A percentile compares a stretch with the other conserved stretches of the same genome.
Conservation (phyloP, 2,797 vertebrate genomes). For the Eulemur coronatus region DNA sequence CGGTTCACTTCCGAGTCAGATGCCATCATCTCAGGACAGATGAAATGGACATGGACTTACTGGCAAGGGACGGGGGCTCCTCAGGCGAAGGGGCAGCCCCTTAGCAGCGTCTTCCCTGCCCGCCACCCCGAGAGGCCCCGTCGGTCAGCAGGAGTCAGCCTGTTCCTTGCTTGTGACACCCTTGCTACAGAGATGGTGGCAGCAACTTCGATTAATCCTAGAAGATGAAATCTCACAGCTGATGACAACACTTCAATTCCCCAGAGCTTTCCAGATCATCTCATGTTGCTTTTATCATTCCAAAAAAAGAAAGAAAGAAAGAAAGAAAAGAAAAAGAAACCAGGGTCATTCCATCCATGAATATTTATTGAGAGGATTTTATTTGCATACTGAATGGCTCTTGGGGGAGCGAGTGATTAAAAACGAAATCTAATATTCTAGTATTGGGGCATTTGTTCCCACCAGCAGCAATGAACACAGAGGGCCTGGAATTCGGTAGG, state of each 20-base stretch:
- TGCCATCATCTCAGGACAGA: background rate
- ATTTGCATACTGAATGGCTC: background rate
- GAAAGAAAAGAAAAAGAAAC: too few species aligned
- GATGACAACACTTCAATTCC: background rate
- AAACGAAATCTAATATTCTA: background rate
- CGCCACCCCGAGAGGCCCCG: background rate
- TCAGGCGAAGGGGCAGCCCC: background rate
- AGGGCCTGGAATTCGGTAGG: background rate
- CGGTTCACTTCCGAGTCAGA: rapidly evolving
- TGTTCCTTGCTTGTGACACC: background rate
- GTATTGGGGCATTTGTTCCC: background rate
- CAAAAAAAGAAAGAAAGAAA: background rate
- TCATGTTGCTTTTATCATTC: background rate
- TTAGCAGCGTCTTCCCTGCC: background rate
- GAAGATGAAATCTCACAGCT: background rate
- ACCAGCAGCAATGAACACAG: background rate
- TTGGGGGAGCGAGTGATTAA: background rate
- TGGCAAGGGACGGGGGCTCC: background rate
- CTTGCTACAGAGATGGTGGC: background rate
- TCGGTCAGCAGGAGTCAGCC: background rate
- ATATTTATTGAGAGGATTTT: background rate
- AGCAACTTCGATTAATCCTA: background rate
- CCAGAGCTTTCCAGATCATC: background rate
- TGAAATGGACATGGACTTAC: background rate
- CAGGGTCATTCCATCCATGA: background rate